These are phyloP conservation scores for Polyergus mexicanus DNA, from an alignment of 1,140 invertebrate genomes.

Conservation along the genomic window DNA sequence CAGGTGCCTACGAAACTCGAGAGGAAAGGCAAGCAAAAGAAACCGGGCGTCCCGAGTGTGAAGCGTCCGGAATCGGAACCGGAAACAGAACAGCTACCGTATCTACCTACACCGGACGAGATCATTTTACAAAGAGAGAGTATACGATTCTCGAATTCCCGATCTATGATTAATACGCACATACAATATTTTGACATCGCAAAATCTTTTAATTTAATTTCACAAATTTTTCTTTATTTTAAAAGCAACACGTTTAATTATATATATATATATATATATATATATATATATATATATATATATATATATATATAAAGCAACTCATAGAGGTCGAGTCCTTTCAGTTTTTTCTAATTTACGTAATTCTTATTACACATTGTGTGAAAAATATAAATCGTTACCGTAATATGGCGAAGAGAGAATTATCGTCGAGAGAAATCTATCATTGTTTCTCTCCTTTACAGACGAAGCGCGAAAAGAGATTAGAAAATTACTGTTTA, in stretches of 20 bases:
- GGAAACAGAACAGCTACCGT: slow-evolving; percentile 74
- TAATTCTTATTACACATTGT: too few relatives aligned
- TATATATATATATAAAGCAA: too few relatives aligned
- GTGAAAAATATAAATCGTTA: neutral
- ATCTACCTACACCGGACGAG: slow-evolving; percentile 78
- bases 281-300: too few relatives aligned
- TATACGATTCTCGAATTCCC: slow-evolving; percentile 16
- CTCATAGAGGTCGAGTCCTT: too few relatives aligned
- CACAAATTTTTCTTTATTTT: too few relatives aligned
- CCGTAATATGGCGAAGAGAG: neutral
- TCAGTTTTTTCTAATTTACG: too few relatives aligned
- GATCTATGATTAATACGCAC: too few relatives aligned
- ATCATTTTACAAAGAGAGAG: slow-evolving; percentile 77
- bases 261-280: too few relatives aligned
- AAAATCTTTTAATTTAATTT: too few relatives aligned
- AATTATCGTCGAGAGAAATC: neutral
- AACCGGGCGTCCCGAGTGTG: neutral
- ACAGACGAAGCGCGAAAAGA: slow-evolving; percentile 79
- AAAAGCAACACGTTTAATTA: too few relatives aligned
- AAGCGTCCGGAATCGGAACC: slow-evolving; percentile 71
- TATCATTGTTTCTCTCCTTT: slow-evolving; percentile 37
- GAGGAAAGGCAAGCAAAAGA: slow-evolving; percentile 47
- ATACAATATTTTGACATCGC: too few relatives aligned
- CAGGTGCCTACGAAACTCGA: slow-evolving; percentile 35
- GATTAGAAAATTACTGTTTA: slow-evolving; percentile 79